These are phyloP conservation scores for Toxotes chatareus DNA, from an alignment of 2,113 vertebrate species.

Conservation along the genomic window DNA sequence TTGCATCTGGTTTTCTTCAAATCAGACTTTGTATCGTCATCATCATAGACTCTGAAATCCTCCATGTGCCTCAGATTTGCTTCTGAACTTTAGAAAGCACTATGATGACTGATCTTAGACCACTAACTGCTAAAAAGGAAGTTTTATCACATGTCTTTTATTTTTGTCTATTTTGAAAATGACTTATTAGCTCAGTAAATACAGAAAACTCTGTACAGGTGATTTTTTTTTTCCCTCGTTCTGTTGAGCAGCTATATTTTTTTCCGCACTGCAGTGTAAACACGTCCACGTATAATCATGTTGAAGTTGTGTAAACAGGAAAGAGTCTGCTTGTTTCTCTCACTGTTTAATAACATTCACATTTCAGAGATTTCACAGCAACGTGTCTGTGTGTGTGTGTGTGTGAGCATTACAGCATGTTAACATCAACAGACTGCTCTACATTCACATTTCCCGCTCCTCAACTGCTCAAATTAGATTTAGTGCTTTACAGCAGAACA, in stretches of 20 bases:
- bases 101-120: neutral
- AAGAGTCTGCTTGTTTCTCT: conserved; percentile 17
- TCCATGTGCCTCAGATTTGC: conserved; percentile 15
- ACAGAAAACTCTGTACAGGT: neutral
- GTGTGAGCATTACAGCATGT: conserved; percentile 17
- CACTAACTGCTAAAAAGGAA: neutral
- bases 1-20: conserved; percentile 16
- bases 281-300: conserved; percentile 17
- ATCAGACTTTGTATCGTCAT: conserved; percentile 5
- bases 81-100: conserved; percentile 6
- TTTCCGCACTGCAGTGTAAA: conserved; percentile 16
- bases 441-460: conserved; percentile 1
- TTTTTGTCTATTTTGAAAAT: neutral
- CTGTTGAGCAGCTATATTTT: conserved; percentile 6
- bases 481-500: conserved; percentile 3
- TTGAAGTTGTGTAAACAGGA: conserved; percentile 22
- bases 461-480: neutral
- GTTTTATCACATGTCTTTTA: neutral
- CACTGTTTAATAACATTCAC: neutral
- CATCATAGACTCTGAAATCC: conserved; percentile 19
- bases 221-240: conserved; percentile 4
- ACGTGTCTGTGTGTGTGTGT: conserved; percentile 17
- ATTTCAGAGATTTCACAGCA: conserved; percentile 3
- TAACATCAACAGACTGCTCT: conserved; percentile 29
- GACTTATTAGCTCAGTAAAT: conserved; percentile 3